Percentiles rank a stretch among this genome's conserved stretches.
Evolutionary conservation across 2,888 invertebrate species (phyloP).

Genomic region (Steinernema carpocapsae): DNA sequence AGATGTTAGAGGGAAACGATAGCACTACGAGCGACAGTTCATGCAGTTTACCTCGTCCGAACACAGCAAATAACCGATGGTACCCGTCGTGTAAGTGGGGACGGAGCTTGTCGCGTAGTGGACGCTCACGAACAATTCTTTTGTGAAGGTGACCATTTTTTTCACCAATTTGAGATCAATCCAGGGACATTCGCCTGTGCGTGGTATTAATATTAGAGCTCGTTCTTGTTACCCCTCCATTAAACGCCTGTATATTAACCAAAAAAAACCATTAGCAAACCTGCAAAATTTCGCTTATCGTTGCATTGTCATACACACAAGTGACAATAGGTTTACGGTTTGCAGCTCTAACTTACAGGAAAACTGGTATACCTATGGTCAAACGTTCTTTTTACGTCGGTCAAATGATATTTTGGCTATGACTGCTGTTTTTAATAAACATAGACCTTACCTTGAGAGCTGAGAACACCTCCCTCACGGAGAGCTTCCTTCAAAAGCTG

Average conservation of each 20-base stretch:
- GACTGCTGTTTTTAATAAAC: conserved; percentile 26
- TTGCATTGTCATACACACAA: no score
- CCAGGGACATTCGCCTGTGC: conserved; percentile 45
- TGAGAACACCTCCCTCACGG: conserved; percentile 85
- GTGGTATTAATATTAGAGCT: no score
- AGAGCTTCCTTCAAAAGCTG: conserved; percentile 83
- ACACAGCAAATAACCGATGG: conserved; percentile 46
- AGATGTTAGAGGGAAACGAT: not conserved
- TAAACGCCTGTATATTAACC: no score
- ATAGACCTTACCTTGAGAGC: conserved; percentile 78
- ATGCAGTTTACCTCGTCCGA: conserved; percentile 26
- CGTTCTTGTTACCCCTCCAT: no score
- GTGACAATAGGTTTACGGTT: no score
- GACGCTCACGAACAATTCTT: conserved; percentile 40
- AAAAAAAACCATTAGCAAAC: no score
- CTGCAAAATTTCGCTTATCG: no score
- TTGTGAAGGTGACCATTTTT: conserved; percentile 25
- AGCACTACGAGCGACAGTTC: not conserved
- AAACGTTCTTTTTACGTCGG: no score
- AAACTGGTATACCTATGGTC: no score
- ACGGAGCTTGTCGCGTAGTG: conserved; percentile 43
- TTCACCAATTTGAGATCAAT: conserved; percentile 41
- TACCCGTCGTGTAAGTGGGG: conserved; percentile 46
- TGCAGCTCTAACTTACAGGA: no score
- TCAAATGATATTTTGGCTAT: not conserved